phyloP scores from a whole-genome alignment of 1,140 invertebrate genomes.

The Babylonia areolata region DNA sequence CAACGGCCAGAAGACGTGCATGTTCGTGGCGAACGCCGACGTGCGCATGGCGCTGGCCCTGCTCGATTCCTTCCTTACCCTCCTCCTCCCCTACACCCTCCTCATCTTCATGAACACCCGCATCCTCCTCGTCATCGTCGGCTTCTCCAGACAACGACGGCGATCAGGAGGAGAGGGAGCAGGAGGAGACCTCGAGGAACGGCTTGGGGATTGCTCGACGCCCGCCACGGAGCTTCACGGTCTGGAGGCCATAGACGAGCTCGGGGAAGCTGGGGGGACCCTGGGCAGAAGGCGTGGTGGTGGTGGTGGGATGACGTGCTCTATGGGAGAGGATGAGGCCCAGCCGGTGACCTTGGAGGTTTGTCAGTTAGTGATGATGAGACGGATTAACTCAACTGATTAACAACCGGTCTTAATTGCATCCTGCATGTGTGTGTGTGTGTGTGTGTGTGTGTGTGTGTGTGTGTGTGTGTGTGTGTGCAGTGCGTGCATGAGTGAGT shows the following conservation, averaged over 20 bases:
- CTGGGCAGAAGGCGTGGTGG: not conserved
- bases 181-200: not conserved
- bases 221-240: not conserved
- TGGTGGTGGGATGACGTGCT: not conserved
- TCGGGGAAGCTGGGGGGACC: not conserved
- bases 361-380: not conserved
- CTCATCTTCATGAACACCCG: conserved; percentile 81
- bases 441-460: not conserved
- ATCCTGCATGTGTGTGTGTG: not conserved
- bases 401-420: too few relatives aligned
- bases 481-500: too few relatives aligned
- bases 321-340: not conserved
- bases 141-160: conserved; percentile 43
- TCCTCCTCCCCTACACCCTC: conserved; percentile 78
- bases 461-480: too few relatives aligned
- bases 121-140: conserved; percentile 74
- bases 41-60: conserved; percentile 79
- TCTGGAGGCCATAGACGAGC: not conserved
- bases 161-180: not conserved
- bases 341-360: not conserved
- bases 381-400: too few relatives aligned
- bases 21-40: conserved; percentile 33
- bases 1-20: not conserved
- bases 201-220: too few relatives aligned
- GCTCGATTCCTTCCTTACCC: conserved; percentile 79